Conservation (phyloP, 1,140 invertebrate species). For the Orchestia grillus region DNA sequence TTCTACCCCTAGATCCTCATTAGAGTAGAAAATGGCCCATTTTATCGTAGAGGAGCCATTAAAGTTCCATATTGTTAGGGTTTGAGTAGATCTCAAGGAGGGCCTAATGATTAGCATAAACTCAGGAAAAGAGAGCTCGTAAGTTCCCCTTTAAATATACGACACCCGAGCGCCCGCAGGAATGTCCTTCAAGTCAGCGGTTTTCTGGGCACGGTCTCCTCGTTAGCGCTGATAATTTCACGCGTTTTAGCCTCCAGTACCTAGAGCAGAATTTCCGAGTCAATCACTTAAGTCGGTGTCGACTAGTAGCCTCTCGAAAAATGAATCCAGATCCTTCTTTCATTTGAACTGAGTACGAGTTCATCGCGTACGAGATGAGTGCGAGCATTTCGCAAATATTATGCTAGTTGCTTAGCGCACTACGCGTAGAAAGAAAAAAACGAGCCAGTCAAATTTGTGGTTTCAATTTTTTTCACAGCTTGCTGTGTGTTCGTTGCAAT, state of each 20-base stretch:
- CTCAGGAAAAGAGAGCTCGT: neutral
- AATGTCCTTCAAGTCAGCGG: neutral
- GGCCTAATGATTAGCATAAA: neutral
- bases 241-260: neutral
- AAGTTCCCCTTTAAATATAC: slow-evolving; percentile 4
- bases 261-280: neutral
- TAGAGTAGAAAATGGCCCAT: neutral
- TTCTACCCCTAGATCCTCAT: neutral
- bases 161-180: neutral
- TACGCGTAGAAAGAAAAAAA: too few species aligned
- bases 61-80: neutral
- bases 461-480: too few species aligned
- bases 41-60: neutral
- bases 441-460: too few species aligned
- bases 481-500: too few species aligned
- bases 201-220: neutral
- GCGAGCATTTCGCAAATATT: too few species aligned
- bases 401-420: too few species aligned
- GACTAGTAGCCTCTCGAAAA: too few species aligned
- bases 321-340: too few species aligned
- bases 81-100: neutral
- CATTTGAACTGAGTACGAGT: too few species aligned
- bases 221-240: neutral
- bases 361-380: too few species aligned
- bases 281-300: neutral